These are phyloP conservation scores for Terrapene triunguis DNA, from an alignment of 2,113 vertebrate genomes.

Conservation along the genomic window DNA sequence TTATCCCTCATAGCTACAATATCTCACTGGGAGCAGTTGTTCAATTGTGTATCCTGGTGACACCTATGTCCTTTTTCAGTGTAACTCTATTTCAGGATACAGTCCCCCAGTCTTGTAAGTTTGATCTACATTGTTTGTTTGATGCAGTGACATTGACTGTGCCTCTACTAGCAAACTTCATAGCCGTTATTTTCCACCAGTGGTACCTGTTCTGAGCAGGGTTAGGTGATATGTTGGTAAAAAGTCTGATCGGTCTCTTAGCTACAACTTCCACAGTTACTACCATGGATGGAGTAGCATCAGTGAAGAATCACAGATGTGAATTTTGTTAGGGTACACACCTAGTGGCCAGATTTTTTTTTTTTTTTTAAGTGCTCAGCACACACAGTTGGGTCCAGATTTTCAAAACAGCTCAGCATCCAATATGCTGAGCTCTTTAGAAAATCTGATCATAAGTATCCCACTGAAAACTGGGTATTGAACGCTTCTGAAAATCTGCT, in stretches of 20 bases:
- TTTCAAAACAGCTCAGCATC: not conserved
- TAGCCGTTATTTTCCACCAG: not conserved
- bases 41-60: rapidly evolving
- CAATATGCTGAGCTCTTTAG: not conserved
- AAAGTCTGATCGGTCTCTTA: not conserved
- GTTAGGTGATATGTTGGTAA: not conserved
- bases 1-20: rapidly evolving
- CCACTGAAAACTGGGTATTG: rapidly evolving
- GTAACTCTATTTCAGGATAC: not conserved
- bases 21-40: not conserved
- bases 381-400: not conserved
- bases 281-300: not conserved
- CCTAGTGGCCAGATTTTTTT: not conserved
- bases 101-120: not conserved
- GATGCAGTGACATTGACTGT: not conserved
- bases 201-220: not conserved
- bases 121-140: rapidly evolving
- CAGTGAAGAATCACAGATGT: not conserved
- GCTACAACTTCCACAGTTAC: not conserved
- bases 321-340: not conserved
- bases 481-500: rapidly evolving
- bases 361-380: not conserved
- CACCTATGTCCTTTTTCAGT: rapidly evolving
- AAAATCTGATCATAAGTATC: not conserved
- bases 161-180: not conserved